Evolutionary conservation across 2,888 invertebrate species (phyloP), one percentile per base, ranked within the genome.

Genomic region (Conistra vaccinii): DNA sequence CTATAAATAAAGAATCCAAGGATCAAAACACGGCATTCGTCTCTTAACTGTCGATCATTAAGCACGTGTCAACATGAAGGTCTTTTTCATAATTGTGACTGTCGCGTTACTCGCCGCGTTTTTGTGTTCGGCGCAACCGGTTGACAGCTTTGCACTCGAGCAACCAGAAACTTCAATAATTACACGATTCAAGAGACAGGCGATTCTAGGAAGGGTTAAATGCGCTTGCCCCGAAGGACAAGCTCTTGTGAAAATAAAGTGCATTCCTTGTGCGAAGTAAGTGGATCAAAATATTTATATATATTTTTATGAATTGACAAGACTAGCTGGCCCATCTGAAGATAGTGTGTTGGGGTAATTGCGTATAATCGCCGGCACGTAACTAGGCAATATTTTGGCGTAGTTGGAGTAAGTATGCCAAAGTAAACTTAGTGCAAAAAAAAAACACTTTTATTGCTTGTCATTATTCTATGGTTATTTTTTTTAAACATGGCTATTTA

Each of bases 241-340:
- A 2, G 9, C 17, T 58, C 48, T 42, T 26, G 3, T 75, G 12
- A 51, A 14, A 42, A 1, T 20, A 10, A 58, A n/a, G 32, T 75
- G 75, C 26, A 4, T 75, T 7, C 32, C 75, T 69, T 75, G 75
- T 78, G 39, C 0, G 26, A 0, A 23, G 75, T 75, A 78, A 78
- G 75, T 75, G 32, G n/a, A 55, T 35, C 1, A 12, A 17, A 17
- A 17, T 69, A 10, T 35, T 70, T 48, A 6, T 32, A n/a, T n/a
- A 1, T n/a, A n/a, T 39, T 20, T 39, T 57, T 2, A 29, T 29
- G n/a, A 17, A 6, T 2, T 45, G 29, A 29, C 1, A 2, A 1
- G 12, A 23, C 4, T 7, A 23, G 29, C 14, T 45, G 3, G 7
- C 2, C 6, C 26, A 1, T 12, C 1, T 62, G 5, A 6, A 39